Evolutionary conservation across 2,797 vertebrate species (phyloP), one percentile per base, ranked within the genome.

Genomic region (Phyllotis vaccarum): DNA sequence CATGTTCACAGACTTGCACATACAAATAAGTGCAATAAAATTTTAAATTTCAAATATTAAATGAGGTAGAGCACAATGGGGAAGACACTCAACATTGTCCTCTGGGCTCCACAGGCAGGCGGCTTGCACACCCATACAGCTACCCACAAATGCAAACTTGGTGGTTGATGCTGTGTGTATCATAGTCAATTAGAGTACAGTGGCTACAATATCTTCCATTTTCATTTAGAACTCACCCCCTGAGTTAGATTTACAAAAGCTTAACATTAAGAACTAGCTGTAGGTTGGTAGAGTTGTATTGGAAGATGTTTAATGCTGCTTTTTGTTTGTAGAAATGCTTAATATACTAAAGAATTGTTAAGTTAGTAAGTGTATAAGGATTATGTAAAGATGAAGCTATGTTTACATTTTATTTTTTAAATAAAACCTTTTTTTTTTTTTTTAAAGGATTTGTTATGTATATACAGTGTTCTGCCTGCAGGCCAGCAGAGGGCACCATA

Each of bases 271-370:
- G 49, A 86, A 64, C 13, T 85, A 90, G 86, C 64, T 81, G 64
- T 54, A 92, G 92, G 40, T 34, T 74, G 22, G 75, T 85, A 75
- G 7, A 46, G 43, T 58, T 72, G 16, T 74, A 10, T 85, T 31
- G 49, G 58, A 89, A 79, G 29, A 34, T 79, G 16, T 83, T 92
- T 62, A 90, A 9, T 80, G 37, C 40, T 89, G 7, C 80, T 12
- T 85, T 92, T 58, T 85, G 29, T 89, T 96, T 87, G 34, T 46
- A 94, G 78, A 93, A 86, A 79, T 75, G 14, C 75, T 56, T 92
- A 66, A 86, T 76, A 88, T 16, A 43, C 78, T 54, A 64, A 80
- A 86, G 70, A 90, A 72, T 19, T 83, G 4, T 86, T 79, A 56
- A 70, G 34, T 94, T 37, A 66, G 19, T 66, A 88, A 76, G 62